Base-by-base conservation (phyloP, 2,888 invertebrate genomes). In the Drosophila tanythrix region DNA sequence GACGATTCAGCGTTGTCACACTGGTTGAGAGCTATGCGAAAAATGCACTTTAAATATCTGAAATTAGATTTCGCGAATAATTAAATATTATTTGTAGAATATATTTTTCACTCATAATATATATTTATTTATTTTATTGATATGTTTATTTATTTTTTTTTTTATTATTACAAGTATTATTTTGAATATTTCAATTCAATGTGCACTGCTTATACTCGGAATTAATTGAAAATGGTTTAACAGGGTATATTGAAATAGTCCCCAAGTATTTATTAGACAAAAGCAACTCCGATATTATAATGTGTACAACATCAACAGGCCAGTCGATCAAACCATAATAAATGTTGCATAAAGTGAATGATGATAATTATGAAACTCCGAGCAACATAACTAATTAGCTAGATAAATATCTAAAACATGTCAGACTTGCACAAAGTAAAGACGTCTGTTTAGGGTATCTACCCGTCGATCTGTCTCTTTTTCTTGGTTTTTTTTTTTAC, bases 401-500 rank as follows among this genome's bases (percentile, higher is more conserved):
- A 13, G 21, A 46, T 2, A 21, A 3, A 15, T 46, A 13, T 7
- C 21, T 7, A 0, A 21, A 43, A 7, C 7, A 13, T 43, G 7
- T 3, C 7, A 3, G 21, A 21, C 7, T 13, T 8, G 3, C 6
- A 21, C 0, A n/a, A 11, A 21, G 2, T n/a, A 43, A n/a, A 43
- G 0, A 11, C 1, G 0, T n/a, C 3, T 38, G 38, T 3, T 11
- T 25, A 46, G 21, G 15, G 15, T 46, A 46, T 46, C 25, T 46
- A 25, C 1, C 1, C 8, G 46, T 46, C 21, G 25, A 46, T 21
- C 1, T 8, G 15, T 15, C 3, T 7, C 7, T 43, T 38, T 38
- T 31, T 56, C 10, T 60, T 35, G 31, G 71, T 27, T 59, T 62
- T 25, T 31, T 71, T 56, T 35, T 59, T 57, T 59, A 58, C 68